phyloP scores from a whole-genome alignment of 2,797 vertebrate genomes.

The Microhierax caerulescens region DNA sequence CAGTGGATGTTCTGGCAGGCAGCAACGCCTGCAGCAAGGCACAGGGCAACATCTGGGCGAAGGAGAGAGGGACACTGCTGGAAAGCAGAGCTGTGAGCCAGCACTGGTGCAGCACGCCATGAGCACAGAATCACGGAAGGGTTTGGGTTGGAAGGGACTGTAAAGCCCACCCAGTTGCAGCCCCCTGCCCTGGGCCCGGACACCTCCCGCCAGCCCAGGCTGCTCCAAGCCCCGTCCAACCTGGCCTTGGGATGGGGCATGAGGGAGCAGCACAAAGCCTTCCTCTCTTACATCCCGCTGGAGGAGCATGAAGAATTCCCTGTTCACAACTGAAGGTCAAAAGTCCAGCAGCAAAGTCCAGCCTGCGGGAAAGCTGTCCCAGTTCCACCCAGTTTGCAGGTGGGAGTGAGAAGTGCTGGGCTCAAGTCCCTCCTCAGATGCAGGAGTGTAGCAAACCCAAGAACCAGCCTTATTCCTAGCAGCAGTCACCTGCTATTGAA shows the following conservation, averaged over 20 bases:
- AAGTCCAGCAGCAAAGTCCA: background rate
- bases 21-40: background rate
- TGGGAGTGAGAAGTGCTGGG: background rate
- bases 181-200: too few relatives aligned
- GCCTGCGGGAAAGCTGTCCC: background rate
- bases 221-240: too few relatives aligned
- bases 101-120: accelerated
- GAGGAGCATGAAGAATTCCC: background rate
- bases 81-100: background rate
- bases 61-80: background rate
- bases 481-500: accelerated
- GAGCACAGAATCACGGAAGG: too few relatives aligned
- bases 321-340: background rate
- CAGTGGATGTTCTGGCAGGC: background rate
- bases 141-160: too few relatives aligned
- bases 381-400: background rate
- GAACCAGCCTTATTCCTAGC: background rate
- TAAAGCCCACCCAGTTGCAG: too few relatives aligned
- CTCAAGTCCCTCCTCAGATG: background rate
- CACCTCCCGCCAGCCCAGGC: too few relatives aligned
- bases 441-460: background rate
- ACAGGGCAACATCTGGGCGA: background rate
- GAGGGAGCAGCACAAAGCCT: background rate
- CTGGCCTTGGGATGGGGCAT: accelerated
- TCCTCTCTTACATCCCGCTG: background rate